Base-by-base conservation (phyloP, 2,113 vertebrate species). In the Dipodomys stephensi region DNA sequence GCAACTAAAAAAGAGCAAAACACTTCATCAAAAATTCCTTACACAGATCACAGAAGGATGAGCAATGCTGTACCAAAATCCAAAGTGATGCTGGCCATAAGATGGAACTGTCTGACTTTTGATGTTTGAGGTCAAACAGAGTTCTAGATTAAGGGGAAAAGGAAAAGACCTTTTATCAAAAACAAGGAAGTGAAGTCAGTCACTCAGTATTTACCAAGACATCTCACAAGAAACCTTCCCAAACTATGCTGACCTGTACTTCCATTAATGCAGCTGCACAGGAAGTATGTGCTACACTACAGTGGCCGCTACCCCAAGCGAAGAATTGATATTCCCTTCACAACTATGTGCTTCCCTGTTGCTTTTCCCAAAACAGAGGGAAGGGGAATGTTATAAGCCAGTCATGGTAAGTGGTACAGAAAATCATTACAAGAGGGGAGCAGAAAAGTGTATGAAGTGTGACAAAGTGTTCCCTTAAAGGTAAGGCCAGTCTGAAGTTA, bases 71-170 rank as follows among this genome's bases (percentile, higher is more conserved):
- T 99, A 99, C 99, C 99, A 99, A 97, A 99, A 99, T 91, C 98
- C 98, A 87, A 99, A 99, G 97, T 99, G 99, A 97, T 99, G 99
- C 46, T 98, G 96, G 73, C 99, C 97, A 35, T 98, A 99, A 78
- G 98, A 98, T 0, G 98, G 95, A 64, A 99, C 99, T 1, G 98
- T 99, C 97, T 99, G 98, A 93, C 98, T 99, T 98, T 99, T 99
- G 93, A 99, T 97, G 81, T 99, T 99, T 87, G 99, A 99, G 6
- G 99, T 99, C 98, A 99, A 94, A 95, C 99, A 99, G 49, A 99
- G 96, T 97, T 99, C 99, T 99, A 96, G 87, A 89, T 20, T 35
- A 85, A 49, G 68, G 60, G n/a, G 57, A 19, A 4, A 16, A 73
- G 60, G 22, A 19, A 4, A 73, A 57, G 22, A 27, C 0, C 18